These are phyloP conservation scores for Tribolium freemani DNA, from an alignment of 2,888 invertebrate genomes.

Conservation along the genomic window DNA sequence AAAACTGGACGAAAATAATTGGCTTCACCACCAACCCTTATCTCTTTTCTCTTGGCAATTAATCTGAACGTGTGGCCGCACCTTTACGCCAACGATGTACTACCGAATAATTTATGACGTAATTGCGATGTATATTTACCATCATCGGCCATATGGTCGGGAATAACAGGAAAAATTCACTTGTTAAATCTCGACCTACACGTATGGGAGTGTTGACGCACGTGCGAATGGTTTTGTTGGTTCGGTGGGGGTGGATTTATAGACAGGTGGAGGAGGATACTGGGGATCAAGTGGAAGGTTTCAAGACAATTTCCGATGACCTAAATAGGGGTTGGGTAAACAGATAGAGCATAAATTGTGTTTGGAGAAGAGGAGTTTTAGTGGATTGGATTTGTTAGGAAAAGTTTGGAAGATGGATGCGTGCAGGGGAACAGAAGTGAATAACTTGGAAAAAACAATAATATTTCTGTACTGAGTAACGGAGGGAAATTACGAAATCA, in stretches of 20 bases:
- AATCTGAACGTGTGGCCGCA: conserved; percentile 28
- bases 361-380: neutral
- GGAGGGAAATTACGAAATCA: too few species aligned
- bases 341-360: neutral
- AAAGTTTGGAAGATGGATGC: too few species aligned
- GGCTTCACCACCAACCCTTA: conserved; percentile 35
- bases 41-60: conserved; percentile 13
- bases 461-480: too few species aligned
- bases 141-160: conserved; percentile 9
- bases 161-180: neutral
- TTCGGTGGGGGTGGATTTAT: neutral
- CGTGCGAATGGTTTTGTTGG: neutral
- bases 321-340: neutral
- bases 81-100: neutral
- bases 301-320: neutral
- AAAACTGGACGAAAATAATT: conserved; percentile 26
- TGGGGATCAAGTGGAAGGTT: neutral
- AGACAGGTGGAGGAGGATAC: neutral
- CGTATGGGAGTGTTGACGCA: neutral
- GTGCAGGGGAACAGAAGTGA: too few species aligned
- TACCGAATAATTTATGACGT: conserved; percentile 10
- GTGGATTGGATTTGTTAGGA: too few species aligned
- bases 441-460: too few species aligned
- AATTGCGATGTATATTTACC: neutral
- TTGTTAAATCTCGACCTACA: conserved; percentile 8